These are phyloP conservation scores for Heptranchias perlo DNA, from an alignment of 2,113 vertebrate species.

Conservation along the genomic window DNA sequence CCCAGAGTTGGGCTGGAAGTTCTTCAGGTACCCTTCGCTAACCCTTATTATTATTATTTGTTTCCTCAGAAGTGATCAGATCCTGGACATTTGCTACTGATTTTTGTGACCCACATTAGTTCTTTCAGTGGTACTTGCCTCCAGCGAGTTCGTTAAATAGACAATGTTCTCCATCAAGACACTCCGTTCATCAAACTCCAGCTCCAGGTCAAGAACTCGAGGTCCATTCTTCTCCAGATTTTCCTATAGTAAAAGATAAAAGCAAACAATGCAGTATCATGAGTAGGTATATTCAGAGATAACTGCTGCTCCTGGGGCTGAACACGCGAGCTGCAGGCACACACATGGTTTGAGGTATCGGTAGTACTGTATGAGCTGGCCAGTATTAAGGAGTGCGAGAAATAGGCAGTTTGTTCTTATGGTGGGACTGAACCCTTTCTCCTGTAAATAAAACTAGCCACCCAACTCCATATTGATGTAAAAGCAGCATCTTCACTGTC, in stretches of 20 bases:
- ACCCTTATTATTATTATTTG: neutral
- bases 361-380: neutral
- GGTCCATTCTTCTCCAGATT: conserved; percentile 87
- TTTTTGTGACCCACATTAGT: neutral
- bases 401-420: neutral
- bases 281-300: neutral
- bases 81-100: neutral
- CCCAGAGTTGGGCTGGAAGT: neutral
- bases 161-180: conserved; percentile 90
- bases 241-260: conserved; percentile 60
- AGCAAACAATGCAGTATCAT: neutral
- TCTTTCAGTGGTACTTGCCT: conserved; percentile 58
- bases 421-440: neutral
- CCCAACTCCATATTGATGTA: neutral
- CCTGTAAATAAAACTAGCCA: neutral
- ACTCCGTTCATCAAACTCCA: conserved; percentile 86
- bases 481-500: neutral
- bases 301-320: neutral
- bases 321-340: neutral
- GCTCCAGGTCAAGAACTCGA: conserved; percentile 77
- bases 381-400: neutral
- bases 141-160: conserved; percentile 88
- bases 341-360: neutral
- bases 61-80: neutral
- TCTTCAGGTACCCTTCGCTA: too few species aligned